Evolutionary conservation across 2,113 vertebrate species (phyloP), one percentile per base, ranked within the genome.

Genomic region (Uria aalge): DNA sequence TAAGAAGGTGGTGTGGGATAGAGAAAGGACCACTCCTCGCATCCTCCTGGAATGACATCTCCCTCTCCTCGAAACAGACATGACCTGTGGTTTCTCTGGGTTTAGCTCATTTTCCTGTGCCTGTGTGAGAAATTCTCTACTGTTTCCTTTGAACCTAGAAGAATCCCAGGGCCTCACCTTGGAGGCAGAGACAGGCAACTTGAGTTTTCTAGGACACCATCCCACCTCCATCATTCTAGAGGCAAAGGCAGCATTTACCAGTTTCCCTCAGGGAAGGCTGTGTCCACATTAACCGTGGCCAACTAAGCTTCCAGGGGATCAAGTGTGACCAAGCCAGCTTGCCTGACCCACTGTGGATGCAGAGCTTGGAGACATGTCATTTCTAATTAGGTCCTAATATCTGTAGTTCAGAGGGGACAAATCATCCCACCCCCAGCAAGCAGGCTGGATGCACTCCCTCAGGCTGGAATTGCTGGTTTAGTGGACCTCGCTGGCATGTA

Each of bases 51-150:
- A 86, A 83, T 79, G 83, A 90, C 60, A n/a, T 47, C 52, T 85
- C 22, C 56, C 52, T 43, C 74, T 79, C 71, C 66, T 72, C 86
- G 88, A 93, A 95, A 20, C 52, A 36, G 86, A 22, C 71, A 47
- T 38, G 43, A 79, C 43, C 71, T 92, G 71, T 79, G 95, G 79
- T 95, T 90, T 95, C 57, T 79, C 40, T 72, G 85, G n/a, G 29
- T 56, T 85, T 56, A 32, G 41, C 15, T 92, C 66, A 82, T 88
- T 82, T 88, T 79, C 56, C n/a, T 63, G 19, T 64, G 80, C 87
- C 73, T 94, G 43, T 67, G 53, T 89, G 74, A 88, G 73, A 78
- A 93, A 59, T 88, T 82, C 57, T 74, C 50, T 68, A 2, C 1
- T 6, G 24, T 53, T 84, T 91, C 60, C 66, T 63, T 27, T 18